These are phyloP conservation scores for Xylota sylvarum DNA, from an alignment of 2,888 invertebrate species.

Conservation along the genomic window DNA sequence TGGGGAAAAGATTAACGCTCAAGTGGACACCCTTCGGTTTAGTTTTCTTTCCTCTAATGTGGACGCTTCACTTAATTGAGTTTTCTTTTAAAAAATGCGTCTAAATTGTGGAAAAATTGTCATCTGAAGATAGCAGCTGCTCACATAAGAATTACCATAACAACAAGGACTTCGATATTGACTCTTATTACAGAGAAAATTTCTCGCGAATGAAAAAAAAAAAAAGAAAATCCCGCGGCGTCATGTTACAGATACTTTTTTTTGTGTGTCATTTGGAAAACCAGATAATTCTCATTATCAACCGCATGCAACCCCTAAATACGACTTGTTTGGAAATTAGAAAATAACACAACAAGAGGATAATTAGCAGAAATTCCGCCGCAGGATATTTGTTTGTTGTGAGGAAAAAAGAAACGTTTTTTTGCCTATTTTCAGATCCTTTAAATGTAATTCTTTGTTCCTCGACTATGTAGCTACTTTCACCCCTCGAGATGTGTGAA, in stretches of 20 bases:
- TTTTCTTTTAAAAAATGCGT: slow-evolving; percentile 16
- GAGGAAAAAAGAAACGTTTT: slow-evolving; percentile 21
- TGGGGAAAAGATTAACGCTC: slow-evolving; percentile 52
- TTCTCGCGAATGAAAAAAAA: slow-evolving; percentile 24
- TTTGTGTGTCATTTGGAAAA: slow-evolving; percentile 45
- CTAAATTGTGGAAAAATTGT: slow-evolving; percentile 45
- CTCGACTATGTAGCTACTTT: not conserved
- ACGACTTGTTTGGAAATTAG: slow-evolving; percentile 50
- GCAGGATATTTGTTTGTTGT: slow-evolving; percentile 62
- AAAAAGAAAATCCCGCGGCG: slow-evolving; percentile 63
- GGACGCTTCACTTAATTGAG: slow-evolving; percentile 12
- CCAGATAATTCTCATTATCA: slow-evolving; percentile 71
- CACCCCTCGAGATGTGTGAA: slow-evolving; percentile 54
- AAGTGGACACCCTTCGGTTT: slow-evolving; percentile 63
- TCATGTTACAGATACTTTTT: slow-evolving; percentile 49
- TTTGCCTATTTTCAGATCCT: slow-evolving; percentile 31
- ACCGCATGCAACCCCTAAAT: slow-evolving; percentile 58
- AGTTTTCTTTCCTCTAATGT: slow-evolving; percentile 5
- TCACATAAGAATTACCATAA: slow-evolving; percentile 50
- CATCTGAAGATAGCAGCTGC: slow-evolving; percentile 65
- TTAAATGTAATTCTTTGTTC: not conserved
- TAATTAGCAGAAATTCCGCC: slow-evolving; percentile 73
- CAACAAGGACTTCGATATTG: slow-evolving; percentile 58
- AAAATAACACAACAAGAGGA: slow-evolving; percentile 70
- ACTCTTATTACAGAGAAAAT: slow-evolving; percentile 38